Evolutionary conservation across 2,888 invertebrate genomes (phyloP), one percentile per base, ranked within the genome.

Genomic region (Andrena minutula): DNA sequence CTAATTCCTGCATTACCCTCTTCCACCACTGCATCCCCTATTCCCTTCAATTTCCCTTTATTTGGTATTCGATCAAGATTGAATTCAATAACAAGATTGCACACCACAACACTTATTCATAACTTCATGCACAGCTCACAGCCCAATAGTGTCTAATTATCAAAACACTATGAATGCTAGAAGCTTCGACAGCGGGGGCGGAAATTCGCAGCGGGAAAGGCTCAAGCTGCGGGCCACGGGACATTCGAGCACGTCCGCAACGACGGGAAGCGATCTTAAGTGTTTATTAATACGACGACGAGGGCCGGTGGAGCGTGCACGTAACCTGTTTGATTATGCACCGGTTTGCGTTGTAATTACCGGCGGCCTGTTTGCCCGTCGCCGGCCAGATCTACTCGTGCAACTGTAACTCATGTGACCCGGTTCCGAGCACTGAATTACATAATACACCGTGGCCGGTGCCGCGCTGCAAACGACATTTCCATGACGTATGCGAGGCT

Each of bases 261-360:
- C 12, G 10, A 53, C 60, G 58, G 51, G 70, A 70, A 79, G 61
- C 47, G 74, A 76, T 86, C 86, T 86, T 84, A 81, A 86, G 81
- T 75, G 81, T 74, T 84, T 86, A 84, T 86, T 85, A 86, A 83
- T 85, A 85, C 72, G 68, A 60, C 58, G 35, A 75, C 58, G 47
- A 64, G 26, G 2, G n/a, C 63, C 51, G 75, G 32, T 73, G 61
- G 58, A 26, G 53, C 71, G 70, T 71, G 64, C 61, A 69, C 70
- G 80, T 82, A 65, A 74, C 81, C 85, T 78, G 86, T 82, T 84
- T 87, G 87, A 87, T 87, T 87, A 87, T 87, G 77, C 84, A 49
- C 76, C 81, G 79, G 87, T 87, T 84, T 87, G 76, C 86, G 77
- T 86, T 82, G 86, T 87, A 87, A 87, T 87, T 87, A 87, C 87